Evolutionary conservation across 2,797 vertebrate species (phyloP), one percentile per base, ranked within the genome.

Genomic region (Sciurus vulgaris): DNA sequence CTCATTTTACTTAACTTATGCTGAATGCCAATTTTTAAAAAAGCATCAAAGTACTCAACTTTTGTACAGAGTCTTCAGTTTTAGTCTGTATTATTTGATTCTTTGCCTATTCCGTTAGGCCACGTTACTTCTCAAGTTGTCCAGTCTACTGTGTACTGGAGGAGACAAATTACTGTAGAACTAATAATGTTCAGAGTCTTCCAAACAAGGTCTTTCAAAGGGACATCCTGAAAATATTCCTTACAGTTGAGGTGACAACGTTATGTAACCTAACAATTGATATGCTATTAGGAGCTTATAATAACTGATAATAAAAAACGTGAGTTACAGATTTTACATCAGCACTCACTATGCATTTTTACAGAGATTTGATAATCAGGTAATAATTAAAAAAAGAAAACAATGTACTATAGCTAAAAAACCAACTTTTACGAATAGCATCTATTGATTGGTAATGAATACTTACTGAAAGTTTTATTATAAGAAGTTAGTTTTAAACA

Each of bases 41-140:
- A 98, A 96, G 96, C 30, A 47, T 97, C 35, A 85, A 97, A 97
- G 79, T 97, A 96, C 3, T 96, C 85, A 54, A 54, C 93, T 98
- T 97, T 98, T 86, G 72, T 98, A 97, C 94, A 98, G 96, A 98
- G 95, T 94, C 97, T 96, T 97, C 95, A 82, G 88, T 96, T 97
- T 97, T 73, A 97, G 89, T 98, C 93, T 97, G 70, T 96, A 97
- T 92, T 96, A 3, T 73, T 94, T 96, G 89, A 90, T 97, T 65
- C 65, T 92, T 67, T 97, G 77, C 0, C 0, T 67, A 24, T 96
- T 92, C 81, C 54, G 33, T 96, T 96, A 96, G 87, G 79, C 65
- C 82, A 95, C 72, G n/a, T 81, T 96, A 3, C 91, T 98, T 98
- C 97, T 97, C 87, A 97, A 94, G 67, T 91, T 96, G 92, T 89